phyloP scores from a whole-genome alignment of 2,888 invertebrate species.

The Heteromurus nitidus region DNA sequence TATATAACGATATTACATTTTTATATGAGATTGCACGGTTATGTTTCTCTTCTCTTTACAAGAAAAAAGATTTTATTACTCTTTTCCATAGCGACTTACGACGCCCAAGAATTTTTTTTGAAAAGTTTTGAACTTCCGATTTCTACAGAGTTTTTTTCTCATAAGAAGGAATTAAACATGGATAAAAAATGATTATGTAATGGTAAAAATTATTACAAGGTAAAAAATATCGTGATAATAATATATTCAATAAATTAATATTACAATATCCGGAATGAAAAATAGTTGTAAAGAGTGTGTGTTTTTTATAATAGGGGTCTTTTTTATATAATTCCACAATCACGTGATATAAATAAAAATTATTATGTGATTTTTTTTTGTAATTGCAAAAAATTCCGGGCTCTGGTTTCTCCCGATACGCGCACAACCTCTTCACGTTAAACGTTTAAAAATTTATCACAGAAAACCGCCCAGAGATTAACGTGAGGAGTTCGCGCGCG shows the following conservation, averaged over 20 bases:
- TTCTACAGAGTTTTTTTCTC: not conserved
- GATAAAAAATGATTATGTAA: not conserved
- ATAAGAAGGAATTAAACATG: not conserved
- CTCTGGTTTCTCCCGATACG: too few species aligned
- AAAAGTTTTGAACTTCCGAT: not conserved
- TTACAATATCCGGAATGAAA: not conserved
- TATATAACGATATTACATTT: not conserved
- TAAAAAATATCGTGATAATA: not conserved
- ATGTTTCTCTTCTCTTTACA: too few species aligned
- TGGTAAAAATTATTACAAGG: not conserved
- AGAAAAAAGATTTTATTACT: too few species aligned
- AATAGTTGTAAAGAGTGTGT: not conserved
- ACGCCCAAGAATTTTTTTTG: too few species aligned
- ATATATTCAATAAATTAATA: not conserved
- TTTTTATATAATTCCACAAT: too few species aligned
- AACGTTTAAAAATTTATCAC: slow-evolving; percentile 4
- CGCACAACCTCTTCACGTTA: not conserved
- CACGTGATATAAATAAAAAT: not conserved
- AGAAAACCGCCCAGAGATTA: slow-evolving; percentile 23
- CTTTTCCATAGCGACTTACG: too few species aligned
- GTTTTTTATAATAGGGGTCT: not conserved
- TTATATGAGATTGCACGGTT: not conserved
- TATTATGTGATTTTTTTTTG: not conserved
- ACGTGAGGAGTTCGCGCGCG: too few species aligned
- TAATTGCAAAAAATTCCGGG: not conserved